Evolutionary conservation across 2,888 invertebrate genomes (phyloP).

Genomic region (Disparrhopalites patrizii): DNA sequence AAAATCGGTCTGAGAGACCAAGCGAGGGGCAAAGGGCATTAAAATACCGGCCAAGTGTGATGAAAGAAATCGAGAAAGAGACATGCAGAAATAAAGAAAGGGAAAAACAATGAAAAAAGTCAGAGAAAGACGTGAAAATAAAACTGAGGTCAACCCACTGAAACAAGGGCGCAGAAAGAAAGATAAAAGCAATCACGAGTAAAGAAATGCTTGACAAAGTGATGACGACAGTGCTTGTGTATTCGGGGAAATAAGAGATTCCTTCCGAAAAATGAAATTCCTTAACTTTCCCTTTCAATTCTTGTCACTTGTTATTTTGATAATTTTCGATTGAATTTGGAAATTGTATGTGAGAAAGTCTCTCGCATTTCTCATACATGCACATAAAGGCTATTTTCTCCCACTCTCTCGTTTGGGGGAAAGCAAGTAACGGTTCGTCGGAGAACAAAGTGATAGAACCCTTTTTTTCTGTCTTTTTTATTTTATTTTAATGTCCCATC

Average conservation of each 20-base stretch:
- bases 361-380: neutral
- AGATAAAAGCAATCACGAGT: too few species aligned
- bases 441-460: neutral
- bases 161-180: too few species aligned
- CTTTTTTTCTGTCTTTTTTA: neutral
- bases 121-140: too few species aligned
- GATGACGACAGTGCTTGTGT: too few species aligned
- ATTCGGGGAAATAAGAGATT: too few species aligned
- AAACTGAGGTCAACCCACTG: too few species aligned
- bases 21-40: too few species aligned
- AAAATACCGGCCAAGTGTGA: too few species aligned
- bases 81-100: neutral
- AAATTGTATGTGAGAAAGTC: neutral
- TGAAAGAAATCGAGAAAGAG: neutral
- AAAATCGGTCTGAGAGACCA: too few species aligned
- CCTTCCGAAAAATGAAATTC: slow-evolving; percentile 6
- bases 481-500: neutral
- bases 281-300: slow-evolving; percentile 5
- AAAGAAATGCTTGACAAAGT: too few species aligned
- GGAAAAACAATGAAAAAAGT: too few species aligned
- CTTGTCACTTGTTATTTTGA: slow-evolving; percentile 21
- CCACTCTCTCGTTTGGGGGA: neutral
- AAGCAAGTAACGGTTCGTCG: neutral
- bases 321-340: slow-evolving; percentile 18
- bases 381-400: too few species aligned